Conservation (phyloP, 2,888 invertebrate species). For the Nymphalis polychloros region DNA sequence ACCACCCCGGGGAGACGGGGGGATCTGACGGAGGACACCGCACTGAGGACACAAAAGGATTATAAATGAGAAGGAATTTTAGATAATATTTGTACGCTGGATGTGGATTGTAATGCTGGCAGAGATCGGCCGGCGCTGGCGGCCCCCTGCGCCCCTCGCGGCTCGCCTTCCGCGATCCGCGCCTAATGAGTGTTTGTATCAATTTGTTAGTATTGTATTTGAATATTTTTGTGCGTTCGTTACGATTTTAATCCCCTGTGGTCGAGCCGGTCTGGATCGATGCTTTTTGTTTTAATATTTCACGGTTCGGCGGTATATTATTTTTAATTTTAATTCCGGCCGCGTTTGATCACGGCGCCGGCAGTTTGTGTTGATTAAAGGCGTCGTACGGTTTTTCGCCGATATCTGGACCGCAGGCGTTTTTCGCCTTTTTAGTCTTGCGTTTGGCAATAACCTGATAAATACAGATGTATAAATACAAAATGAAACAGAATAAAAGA, state of each 20-base stretch:
- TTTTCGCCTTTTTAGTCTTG: constrained; percentile 49
- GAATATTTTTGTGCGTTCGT: constrained; percentile 81
- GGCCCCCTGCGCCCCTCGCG: constrained; percentile 51
- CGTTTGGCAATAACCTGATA: constrained; percentile 28
- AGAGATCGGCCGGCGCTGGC: constrained; percentile 43
- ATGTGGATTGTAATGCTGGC: constrained; percentile 80
- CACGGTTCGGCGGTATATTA: constrained; percentile 50
- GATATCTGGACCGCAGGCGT: constrained; percentile 48
- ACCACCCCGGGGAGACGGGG: constrained; percentile 50
- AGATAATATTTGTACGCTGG: constrained; percentile 82
- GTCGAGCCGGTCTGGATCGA: constrained; percentile 69
- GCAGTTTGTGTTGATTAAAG: constrained; percentile 71
- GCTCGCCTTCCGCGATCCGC: constrained; percentile 72
- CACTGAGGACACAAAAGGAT: constrained; percentile 82
- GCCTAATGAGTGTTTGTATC: constrained; percentile 82
- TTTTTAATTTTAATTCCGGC: constrained; percentile 53
- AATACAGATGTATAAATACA: constrained; percentile 14
- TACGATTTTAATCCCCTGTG: constrained; percentile 79
- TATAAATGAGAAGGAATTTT: constrained; percentile 83
- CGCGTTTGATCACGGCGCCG: constrained; percentile 65
- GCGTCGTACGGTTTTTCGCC: constrained; percentile 53
- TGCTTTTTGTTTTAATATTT: constrained; percentile 71
- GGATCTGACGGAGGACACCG: constrained; percentile 80
- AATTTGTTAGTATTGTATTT: constrained; percentile 83
- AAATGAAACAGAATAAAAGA: constrained; percentile 2